Evolutionary conservation across 2,113 vertebrate genomes (phyloP).

Genomic region (Lagopus leucura): DNA sequence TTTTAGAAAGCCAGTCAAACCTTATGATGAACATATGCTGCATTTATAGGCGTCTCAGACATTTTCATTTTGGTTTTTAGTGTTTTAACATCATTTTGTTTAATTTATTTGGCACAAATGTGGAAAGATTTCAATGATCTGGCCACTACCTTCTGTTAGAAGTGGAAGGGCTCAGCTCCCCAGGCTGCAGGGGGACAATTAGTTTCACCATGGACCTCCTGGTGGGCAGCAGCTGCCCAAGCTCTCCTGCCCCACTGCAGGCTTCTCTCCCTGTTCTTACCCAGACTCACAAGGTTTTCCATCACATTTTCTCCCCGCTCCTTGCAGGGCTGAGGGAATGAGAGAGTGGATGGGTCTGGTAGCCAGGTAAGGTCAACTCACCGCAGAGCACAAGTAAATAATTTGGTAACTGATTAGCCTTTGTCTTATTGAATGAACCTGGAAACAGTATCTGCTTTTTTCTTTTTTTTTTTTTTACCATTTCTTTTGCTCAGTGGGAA

Average conservation of each 20-base stretch:
- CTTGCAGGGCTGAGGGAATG: background rate
- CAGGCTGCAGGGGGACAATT: no score
- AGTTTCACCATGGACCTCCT: no score
- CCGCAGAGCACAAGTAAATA: constrained; percentile 1
- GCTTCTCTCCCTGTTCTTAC: background rate
- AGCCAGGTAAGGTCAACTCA: background rate
- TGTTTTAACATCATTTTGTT: no score
- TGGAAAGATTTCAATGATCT: background rate
- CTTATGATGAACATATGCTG: no score
- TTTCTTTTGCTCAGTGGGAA: constrained; percentile 55
- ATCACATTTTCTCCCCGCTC: background rate
- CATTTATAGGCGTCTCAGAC: no score
- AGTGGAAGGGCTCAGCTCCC: background rate
- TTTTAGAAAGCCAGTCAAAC: no score
- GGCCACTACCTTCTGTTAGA: background rate
- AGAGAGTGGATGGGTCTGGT: background rate
- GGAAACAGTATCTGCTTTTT: background rate
- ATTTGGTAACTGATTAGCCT: background rate
- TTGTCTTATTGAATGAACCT: constrained; percentile 1
- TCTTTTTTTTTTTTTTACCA: background rate
- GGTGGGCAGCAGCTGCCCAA: no score
- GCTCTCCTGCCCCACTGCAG: no score
- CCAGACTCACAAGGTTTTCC: background rate
- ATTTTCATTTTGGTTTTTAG: no score
- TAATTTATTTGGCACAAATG: background rate